Evolutionary conservation across 2,888 invertebrate species (phyloP).

Genomic region (Sympetrum striolatum): DNA sequence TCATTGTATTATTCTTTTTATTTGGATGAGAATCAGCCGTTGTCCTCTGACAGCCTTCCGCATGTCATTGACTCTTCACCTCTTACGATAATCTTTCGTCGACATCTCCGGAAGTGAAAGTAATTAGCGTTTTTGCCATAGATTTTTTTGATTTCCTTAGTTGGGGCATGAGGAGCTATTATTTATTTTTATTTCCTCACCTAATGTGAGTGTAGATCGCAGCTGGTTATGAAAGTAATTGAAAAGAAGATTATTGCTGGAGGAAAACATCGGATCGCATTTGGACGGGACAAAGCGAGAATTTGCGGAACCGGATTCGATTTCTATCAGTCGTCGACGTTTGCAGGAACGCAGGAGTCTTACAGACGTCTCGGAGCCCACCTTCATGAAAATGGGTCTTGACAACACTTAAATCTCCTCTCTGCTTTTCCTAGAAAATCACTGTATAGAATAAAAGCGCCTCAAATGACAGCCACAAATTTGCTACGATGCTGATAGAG

Average conservation of each 20-base stretch:
- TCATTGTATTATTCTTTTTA: neutral
- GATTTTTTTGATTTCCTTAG: neutral
- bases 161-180: neutral
- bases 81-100: neutral
- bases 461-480: slow-evolving; percentile 3
- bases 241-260: neutral
- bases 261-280: neutral
- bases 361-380: neutral
- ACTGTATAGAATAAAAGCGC: neutral
- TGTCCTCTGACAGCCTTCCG: neutral
- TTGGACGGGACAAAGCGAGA: no score
- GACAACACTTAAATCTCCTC: neutral
- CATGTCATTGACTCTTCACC: neutral
- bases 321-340: no score
- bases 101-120: neutral
- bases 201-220: neutral
- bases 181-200: neutral
- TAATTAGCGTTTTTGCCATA: neutral
- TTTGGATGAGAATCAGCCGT: neutral
- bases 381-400: neutral
- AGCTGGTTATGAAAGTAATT: neutral
- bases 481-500: slow-evolving; percentile 24
- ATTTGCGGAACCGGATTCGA: no score
- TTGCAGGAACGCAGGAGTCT: no score
- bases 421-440: neutral